Conservation (phyloP, 2,888 invertebrate species). For the Acleris sparsana region DNA sequence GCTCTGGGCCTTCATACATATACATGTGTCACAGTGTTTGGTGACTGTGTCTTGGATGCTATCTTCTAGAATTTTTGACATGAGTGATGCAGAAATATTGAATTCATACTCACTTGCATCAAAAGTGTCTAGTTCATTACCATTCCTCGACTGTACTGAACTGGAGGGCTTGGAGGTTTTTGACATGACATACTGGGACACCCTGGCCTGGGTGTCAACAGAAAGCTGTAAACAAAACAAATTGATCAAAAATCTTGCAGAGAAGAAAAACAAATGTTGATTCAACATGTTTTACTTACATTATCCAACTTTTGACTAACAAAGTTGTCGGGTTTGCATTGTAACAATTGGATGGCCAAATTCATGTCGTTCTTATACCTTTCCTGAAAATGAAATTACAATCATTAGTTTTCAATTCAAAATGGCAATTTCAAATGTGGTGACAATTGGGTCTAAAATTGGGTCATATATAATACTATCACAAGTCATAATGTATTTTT, state of each 20-base stretch:
- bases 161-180: conserved; percentile 78
- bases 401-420: too few species aligned
- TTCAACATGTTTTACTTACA: conserved; percentile 83
- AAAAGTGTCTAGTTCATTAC: conserved; percentile 72
- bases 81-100: conserved; percentile 92
- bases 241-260: conserved; percentile 33
- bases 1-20: conserved; percentile 84
- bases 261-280: conserved; percentile 25
- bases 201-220: conserved; percentile 94
- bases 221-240: conserved; percentile 87
- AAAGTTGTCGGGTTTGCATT: conserved; percentile 97
- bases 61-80: conserved; percentile 96
- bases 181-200: conserved; percentile 89
- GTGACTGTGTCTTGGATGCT: conserved; percentile 91
- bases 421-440: too few species aligned
- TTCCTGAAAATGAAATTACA: conserved; percentile 86
- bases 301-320: conserved; percentile 95
- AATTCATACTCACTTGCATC: conserved; percentile 86
- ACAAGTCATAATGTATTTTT: too few species aligned
- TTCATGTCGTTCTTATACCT: conserved; percentile 97
- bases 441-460: too few species aligned
- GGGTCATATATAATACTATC: too few species aligned
- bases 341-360: conserved; percentile 95
- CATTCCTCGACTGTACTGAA: conserved; percentile 70
- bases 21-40: conserved; percentile 93